These are phyloP conservation scores for Sebastes vulpes DNA, from an alignment of 2,797 vertebrate species.

Conservation along the genomic window DNA sequence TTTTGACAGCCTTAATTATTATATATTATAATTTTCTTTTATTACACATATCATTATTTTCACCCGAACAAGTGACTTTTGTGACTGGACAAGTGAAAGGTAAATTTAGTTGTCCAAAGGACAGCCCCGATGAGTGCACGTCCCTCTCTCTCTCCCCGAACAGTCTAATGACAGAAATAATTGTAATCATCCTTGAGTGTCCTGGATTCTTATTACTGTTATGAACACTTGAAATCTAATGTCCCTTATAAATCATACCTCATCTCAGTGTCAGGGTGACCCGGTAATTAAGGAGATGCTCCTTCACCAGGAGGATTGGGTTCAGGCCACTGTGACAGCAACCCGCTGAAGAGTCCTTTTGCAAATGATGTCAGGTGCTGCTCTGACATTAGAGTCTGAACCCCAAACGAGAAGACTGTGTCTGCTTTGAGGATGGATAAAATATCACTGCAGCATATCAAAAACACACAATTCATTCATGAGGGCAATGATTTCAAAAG, in stretches of 20 bases:
- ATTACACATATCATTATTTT: not conserved
- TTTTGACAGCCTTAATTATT: too few relatives aligned
- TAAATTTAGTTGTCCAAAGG: not conserved
- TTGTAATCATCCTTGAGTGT: constrained; percentile 48
- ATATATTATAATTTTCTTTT: too few relatives aligned
- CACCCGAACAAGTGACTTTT: not conserved
- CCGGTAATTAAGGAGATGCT: constrained; percentile 58
- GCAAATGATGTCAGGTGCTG: constrained; percentile 51
- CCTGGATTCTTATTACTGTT: constrained; percentile 48
- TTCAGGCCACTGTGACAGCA: constrained; percentile 42
- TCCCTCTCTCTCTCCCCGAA: not conserved
- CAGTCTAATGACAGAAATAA: constrained; percentile 36
- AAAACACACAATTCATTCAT: not conserved
- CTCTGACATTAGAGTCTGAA: constrained; percentile 43
- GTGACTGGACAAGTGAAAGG: not conserved
- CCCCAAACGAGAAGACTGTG: constrained; percentile 8
- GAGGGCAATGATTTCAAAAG: not conserved
- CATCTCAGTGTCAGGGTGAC: constrained; percentile 61
- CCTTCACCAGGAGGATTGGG: constrained; percentile 31
- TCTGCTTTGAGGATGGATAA: constrained; percentile 30
- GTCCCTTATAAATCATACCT: constrained; percentile 62
- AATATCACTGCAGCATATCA: constrained; percentile 2
- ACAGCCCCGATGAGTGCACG: not conserved
- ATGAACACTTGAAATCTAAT: constrained; percentile 54
- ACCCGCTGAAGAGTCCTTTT: constrained; percentile 42